Base-by-base conservation (phyloP, 1,140 invertebrate genomes). In the Drosophila dunni region DNA sequence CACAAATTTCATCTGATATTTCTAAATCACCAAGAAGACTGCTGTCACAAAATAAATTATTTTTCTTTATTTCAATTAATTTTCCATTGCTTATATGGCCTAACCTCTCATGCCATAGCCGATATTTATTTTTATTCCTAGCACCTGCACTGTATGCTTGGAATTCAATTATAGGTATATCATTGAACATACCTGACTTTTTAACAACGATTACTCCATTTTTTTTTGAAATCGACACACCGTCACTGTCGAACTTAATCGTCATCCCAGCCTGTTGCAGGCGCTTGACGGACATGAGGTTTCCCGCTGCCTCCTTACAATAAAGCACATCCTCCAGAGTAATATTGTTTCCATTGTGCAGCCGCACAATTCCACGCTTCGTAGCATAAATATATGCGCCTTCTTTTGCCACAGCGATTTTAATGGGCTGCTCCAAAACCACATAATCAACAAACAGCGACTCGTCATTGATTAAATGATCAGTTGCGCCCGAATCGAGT, bases 91-190 rank as follows among this genome's bases (percentile, higher is more conserved):
- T 50, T n/a, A 46, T 48, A 51, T 51, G 29, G 11, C 45, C 46
- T 10, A 50, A 50, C 17, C 17, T 9, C 46, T 50, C 46, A 50
- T 62, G 60, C 60, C 45, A 62, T 62, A 74, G 50, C 9, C 45
- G 24, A 75, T 53, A 73, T 45, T 61, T 56, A 45, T 58, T 70
- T 53, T 75, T 40, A 10, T 64, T 36, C 10, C n/a, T 13, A 11
- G 24, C 33, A 48, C 46, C 56, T 57, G 15, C 20, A 44, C 11
- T 13, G 51, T 58, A 54, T 3, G 70, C 48, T 38, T 56, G 8
- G 15, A 56, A 40, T 11, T 42, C 11, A n/a, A 56, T 24, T 17
- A 56, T 42, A 36, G 44, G 44, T 15, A 17, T 44, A 44, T 44
- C 13, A 13, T 13, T 44, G 7, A 13, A 15, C 42, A n/a, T 11